Base-by-base conservation (phyloP, 2,888 invertebrate genomes). In the Metalampra italica region DNA sequence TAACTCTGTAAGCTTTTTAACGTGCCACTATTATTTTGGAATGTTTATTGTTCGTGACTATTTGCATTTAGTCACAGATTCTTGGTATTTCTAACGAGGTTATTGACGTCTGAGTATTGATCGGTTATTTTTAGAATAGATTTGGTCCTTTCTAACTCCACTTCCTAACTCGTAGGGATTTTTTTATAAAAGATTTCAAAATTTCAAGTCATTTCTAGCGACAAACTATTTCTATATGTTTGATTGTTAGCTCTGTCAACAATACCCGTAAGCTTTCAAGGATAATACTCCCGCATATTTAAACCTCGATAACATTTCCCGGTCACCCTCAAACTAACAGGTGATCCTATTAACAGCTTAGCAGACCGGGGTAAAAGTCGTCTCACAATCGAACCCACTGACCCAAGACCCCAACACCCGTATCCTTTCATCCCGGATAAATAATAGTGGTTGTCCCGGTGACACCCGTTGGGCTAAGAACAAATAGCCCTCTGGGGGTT, bases 351-450 rank as follows among this genome's bases (percentile, higher is more conserved):
- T 40, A 40, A 9, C 40, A 40, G 13, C 22, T 36, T 12, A 29
- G 51, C 55, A 53, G 54, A 55, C 41, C 45, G 36, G 54, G 54
- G 56, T 60, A 56, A 60, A 59, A 51, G 58, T 60, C 56, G 46
- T 43, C 38, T 15, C 12, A 36, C 52, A 57, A 46, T 49, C 38
- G 49, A 45, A 39, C 42, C 36, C n/a, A 39, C 55, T 62, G 59
- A 69, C 39, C 57, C 60, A 54, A 46, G 59, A 69, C 39, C 57
- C 60, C 55, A 46, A 30, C 55, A 57, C 56, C 62, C 42, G 30
- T 22, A 42, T 45, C 43, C 52, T 52, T 55, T 57, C 56, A 62
- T 61, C 57, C 59, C 36, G 11, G 56, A 58, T 66, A 59, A 65
- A 64, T 64, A 56, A 66, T 65, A 62, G 59, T 43, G 44, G 50